Evolutionary conservation across 2,797 vertebrate genomes (phyloP).

Genomic region (Silurus lanzhouensis): DNA sequence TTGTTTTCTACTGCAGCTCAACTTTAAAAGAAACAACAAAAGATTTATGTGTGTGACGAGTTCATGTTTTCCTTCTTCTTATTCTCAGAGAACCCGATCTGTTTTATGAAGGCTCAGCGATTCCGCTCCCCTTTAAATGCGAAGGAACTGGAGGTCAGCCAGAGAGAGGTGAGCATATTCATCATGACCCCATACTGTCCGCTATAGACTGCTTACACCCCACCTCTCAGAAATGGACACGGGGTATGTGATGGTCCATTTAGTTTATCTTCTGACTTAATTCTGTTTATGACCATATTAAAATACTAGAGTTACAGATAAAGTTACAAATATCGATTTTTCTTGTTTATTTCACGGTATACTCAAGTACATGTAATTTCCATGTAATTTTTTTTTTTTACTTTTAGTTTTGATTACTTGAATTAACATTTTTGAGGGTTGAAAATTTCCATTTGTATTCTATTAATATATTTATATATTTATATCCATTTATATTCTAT

Average conservation of each 20-base stretch:
- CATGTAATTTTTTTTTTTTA: neutral
- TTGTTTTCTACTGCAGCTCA: constrained; percentile 69
- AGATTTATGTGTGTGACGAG: constrained; percentile 72
- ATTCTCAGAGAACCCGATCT: constrained; percentile 71
- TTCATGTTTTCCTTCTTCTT: constrained; percentile 65
- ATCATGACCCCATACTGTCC: constrained; percentile 61
- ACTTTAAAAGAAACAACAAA: constrained; percentile 72
- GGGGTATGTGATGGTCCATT: constrained; percentile 40
- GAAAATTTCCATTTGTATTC: neutral
- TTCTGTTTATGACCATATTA: neutral
- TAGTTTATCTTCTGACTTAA: neutral
- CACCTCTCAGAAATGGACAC: constrained; percentile 17
- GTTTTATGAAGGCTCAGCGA: constrained; percentile 64
- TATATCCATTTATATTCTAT: neutral
- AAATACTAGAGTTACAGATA: neutral
- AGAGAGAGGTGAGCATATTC: constrained; percentile 62
- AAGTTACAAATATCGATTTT: neutral
- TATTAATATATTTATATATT: too few species aligned
- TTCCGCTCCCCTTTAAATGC: constrained; percentile 53
- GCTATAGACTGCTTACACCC: constrained; percentile 49
- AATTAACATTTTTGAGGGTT: neutral
- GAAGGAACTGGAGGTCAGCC: constrained; percentile 60
- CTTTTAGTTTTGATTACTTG: neutral
- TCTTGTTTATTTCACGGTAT: neutral
- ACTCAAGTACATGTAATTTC: neutral